Evolutionary conservation across 2,113 vertebrate genomes (phyloP), one percentile per base, ranked within the genome.

Genomic region (Mastomys coucha): DNA sequence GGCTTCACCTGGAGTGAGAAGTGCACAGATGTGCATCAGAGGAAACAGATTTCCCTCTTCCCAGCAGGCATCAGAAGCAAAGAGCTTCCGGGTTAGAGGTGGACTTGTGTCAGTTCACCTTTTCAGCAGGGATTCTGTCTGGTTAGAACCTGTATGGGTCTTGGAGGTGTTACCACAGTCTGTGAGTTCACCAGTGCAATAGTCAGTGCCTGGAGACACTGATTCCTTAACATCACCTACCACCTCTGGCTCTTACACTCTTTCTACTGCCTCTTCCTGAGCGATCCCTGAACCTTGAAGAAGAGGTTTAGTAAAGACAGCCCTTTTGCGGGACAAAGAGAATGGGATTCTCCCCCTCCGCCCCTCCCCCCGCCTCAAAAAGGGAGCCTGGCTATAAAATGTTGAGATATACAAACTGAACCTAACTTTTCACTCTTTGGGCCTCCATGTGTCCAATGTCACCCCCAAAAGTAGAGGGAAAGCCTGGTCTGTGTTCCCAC

Each of bases 321-420:
- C 11, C 11, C 53, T 22, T 82, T 58, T 13, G 2, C 56, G 33
- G 53, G n/a, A 81, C 6, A 1, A 82, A 14, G 22, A 39, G 11
- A 22, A 7, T 4, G n/a, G 78, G 78, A 81, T 17, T 31, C 5
- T 17, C 3, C 7, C 28, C 7, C 12, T 24, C n/a, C n/a, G n/a
- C n/a, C n/a, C n/a, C n/a, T 2, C 3, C 7, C 33, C 36, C 16
- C 8, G n/a, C 60, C 60, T 60, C 31, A 36, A 70, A 72, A 86
- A 87, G 65, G 20, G 42, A 89, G 16, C 3, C 19, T 88, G 42
- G 63, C 45, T 91, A 93, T 77, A 77, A 86, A 73, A 91, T 42
- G 80, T 19, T 63, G 80, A 92, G n/a, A 85, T 96, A 70, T 31
- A 65, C 33, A 28, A 45, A 95, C 1, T 53, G 89, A 75, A 86